Evolutionary conservation across 1,140 invertebrate genomes (phyloP), one percentile per base, ranked within the genome.

Genomic region (Pogonus chalceus): DNA sequence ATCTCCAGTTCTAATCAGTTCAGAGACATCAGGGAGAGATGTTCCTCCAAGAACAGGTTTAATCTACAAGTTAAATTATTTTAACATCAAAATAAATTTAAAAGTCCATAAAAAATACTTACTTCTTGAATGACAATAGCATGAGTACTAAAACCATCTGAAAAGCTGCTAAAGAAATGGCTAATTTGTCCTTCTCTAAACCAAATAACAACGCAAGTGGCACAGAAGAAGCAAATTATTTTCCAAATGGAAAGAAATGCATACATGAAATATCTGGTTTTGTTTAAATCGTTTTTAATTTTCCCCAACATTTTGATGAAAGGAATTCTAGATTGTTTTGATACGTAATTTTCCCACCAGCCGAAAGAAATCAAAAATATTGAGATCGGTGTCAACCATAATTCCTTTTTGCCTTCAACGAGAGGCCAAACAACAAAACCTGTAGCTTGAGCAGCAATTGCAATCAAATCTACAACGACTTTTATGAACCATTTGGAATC

Each of bases 261-360:
- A 67, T 93, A 92, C 1, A 80, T 86, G 68, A 90, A 95, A 64
- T 96, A 96, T 51, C 92, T 76, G 0, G 87, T 90, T 37, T 78
- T 68, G 49, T 81, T 81, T 50, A 96, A 70, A 57, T 88, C 81
- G 46, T 93, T 87, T 64, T 91, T 92, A 20, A 94, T 77, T 64
- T 81, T 79, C 22, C 84, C 87, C 43, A 93, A 69, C n/a, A 79
- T 79, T 63, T 84, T 85, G 20, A 95, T 83, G 46, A 91, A 76
- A 43, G 79, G 87, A 54, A 92, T 79, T 0, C 86, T 83, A 57
- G 88, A 92, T 52, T 87, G 79, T 57, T 80, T 79, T 22, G 88
- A 88, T 0, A 93, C 89, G 65, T 91, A 98, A 73, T 97, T 98
- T 72, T 97, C 94, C 94, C 94, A 97, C 89, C 92, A 97, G 21